Percentiles rank a stretch among this genome's conserved stretches.
Evolutionary conservation across 2,113 vertebrate genomes (phyloP).

Genomic region (Aphyosemion australe): DNA sequence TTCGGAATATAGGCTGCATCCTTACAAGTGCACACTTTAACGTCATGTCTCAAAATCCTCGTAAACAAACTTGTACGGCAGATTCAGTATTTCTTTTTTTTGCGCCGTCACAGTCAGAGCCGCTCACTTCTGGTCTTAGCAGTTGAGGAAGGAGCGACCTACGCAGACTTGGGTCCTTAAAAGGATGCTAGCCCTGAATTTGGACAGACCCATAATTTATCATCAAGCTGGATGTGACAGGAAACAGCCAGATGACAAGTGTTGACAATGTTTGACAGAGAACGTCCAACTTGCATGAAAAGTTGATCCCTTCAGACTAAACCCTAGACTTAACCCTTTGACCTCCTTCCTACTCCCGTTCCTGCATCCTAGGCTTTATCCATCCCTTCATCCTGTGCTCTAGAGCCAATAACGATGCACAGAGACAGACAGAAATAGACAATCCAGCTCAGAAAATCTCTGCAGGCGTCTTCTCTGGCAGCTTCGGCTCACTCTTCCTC

Average conservation of each 20-base stretch:
- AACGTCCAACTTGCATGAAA: slow-evolving; percentile 8
- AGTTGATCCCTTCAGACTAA: slow-evolving; percentile 10
- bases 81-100: no score
- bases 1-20: no score
- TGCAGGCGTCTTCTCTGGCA: slow-evolving; percentile 31
- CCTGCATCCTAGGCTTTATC: slow-evolving; percentile 17
- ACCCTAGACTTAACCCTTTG: slow-evolving; percentile 27
- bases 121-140: no score
- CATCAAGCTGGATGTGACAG: slow-evolving; percentile 1
- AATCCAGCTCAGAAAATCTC: slow-evolving; percentile 57
- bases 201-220: neutral
- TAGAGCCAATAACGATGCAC: slow-evolving; percentile 55
- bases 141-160: no score
- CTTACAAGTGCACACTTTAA: no score
- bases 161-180: no score
- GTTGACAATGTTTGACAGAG: neutral
- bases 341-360: slow-evolving; percentile 20
- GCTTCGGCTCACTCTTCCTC: slow-evolving; percentile 30
- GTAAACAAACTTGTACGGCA: no score
- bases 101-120: no score
- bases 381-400: slow-evolving; percentile 39
- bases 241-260: neutral
- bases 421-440: slow-evolving; percentile 65
- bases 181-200: no score
- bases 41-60: no score